A percentile compares a stretch with the other conserved stretches of the same genome.
Evolutionary conservation across 2,797 vertebrate species (phyloP).

Genomic region (Nyctalus aviator): DNA sequence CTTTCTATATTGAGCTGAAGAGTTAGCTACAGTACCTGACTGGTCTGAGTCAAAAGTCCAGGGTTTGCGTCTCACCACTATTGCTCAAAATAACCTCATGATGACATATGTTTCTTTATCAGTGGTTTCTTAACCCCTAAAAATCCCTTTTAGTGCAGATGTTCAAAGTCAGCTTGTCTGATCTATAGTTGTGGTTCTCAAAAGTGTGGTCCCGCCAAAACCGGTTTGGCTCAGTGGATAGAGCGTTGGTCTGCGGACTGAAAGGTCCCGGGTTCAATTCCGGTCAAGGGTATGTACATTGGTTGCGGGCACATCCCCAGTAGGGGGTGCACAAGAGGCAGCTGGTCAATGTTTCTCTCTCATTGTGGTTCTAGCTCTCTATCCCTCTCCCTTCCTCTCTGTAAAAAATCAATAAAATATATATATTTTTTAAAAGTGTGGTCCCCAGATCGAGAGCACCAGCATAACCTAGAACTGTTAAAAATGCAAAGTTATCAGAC

Average conservation of each 20-base stretch:
- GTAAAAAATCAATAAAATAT: no score
- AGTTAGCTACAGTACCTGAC: background rate
- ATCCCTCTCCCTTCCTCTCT: no score
- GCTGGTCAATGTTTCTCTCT: no score
- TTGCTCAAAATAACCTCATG: background rate
- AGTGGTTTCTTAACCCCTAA: background rate
- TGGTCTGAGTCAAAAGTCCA: background rate
- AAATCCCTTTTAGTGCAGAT: background rate
- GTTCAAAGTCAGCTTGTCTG: background rate
- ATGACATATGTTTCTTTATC: background rate
- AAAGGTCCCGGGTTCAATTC: no score
- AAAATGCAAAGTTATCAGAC: background rate
- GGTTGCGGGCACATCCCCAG: no score
- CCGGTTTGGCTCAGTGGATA: no score
- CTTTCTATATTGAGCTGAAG: constrained; percentile 3
- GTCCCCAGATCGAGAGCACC: background rate
- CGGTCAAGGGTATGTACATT: no score
- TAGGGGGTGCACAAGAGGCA: no score
- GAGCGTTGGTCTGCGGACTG: no score
- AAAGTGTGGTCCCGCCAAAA: no score
- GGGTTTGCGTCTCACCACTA: background rate
- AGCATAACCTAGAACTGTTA: background rate
- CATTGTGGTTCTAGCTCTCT: no score
- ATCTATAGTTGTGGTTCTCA: background rate
- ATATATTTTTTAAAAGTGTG: background rate